Base-by-base conservation (phyloP, 2,113 vertebrate genomes). In the Cyanoliseus patagonus region DNA sequence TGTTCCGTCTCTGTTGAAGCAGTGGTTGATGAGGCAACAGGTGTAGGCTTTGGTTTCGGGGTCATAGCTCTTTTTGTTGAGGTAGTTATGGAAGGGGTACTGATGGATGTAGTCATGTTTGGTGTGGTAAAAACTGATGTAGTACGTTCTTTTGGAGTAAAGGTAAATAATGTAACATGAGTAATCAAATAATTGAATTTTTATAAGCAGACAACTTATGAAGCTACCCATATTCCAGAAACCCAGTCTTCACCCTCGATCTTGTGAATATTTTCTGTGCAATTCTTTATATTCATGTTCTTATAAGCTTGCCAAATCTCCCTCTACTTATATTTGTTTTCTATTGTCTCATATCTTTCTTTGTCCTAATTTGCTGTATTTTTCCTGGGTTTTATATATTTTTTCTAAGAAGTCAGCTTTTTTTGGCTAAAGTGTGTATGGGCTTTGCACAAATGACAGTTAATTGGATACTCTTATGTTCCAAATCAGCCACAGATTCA, bases 121-220 rank as follows among this genome's bases (percentile, higher is more conserved):
- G 53, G 46, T 49, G 49, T 86, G n/a, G 70, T 84, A 61, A 81
- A 61, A 91, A 68, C 19, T 30, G 70, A 47, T 68, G 95, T 95
- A 52, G 89, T 97, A 39, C 52, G 89, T 64, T 89, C 96, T 97
- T 94, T 94, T 18, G 52, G 47, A 64, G 15, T 39, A 94, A 84
- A 89, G 33, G 24, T 19, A 86, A 94, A 90, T 37, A 81, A 77
- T 41, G 67, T 7, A 66, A 63, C 25, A 44, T 91, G 15, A 96
- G 11, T 47, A 75, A 84, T 41, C 33, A 64, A 61, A 35, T 74
- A 1, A 86, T 1, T 57, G 23, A 87, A 49, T 68, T 82, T 68
- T 68, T 75, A 63, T 68, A 92, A 83, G 17, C 2, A 76, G 27
- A 39, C 49, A 35, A 53, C 51, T 42, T 23, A 55, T 82, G 35